A percentile compares a stretch with the other conserved stretches of the same genome.
Conservation (phyloP, 2,888 invertebrate genomes). For the Muschampia plurimacula region DNA sequence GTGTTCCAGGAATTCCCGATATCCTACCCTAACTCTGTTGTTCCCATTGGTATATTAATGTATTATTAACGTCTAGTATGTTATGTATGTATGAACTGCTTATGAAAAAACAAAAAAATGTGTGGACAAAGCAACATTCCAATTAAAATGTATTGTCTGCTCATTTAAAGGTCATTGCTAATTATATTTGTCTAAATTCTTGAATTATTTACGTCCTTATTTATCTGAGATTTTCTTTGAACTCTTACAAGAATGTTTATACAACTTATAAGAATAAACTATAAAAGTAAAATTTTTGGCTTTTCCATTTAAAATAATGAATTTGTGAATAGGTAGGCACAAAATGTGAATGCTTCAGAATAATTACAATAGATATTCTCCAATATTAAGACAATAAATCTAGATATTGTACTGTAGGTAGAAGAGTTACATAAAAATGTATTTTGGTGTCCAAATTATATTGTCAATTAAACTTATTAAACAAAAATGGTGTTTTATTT, state of each 20-base stretch:
- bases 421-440: slow-evolving; percentile 47
- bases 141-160: neutral
- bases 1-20: no score
- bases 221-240: no score
- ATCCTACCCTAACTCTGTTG: no score
- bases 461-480: slow-evolving; percentile 73
- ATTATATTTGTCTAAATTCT: neutral
- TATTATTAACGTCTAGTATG: no score
- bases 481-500: slow-evolving; percentile 44
- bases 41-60: no score
- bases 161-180: neutral
- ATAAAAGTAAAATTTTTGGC: no score
- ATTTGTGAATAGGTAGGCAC: neutral
- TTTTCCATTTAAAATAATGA: no score
- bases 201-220: neutral
- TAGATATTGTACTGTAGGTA: slow-evolving; percentile 17
- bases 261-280: no score
- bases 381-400: slow-evolving; percentile 69
- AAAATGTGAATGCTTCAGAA: neutral
- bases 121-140: neutral
- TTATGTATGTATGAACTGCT: neutral
- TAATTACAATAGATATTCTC: slow-evolving; percentile 33
- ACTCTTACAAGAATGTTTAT: no score
- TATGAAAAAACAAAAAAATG: neutral
- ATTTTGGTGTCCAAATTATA: slow-evolving; percentile 56